Base-by-base conservation (phyloP, 2,113 vertebrate species). In the Agapornis roseicollis region DNA sequence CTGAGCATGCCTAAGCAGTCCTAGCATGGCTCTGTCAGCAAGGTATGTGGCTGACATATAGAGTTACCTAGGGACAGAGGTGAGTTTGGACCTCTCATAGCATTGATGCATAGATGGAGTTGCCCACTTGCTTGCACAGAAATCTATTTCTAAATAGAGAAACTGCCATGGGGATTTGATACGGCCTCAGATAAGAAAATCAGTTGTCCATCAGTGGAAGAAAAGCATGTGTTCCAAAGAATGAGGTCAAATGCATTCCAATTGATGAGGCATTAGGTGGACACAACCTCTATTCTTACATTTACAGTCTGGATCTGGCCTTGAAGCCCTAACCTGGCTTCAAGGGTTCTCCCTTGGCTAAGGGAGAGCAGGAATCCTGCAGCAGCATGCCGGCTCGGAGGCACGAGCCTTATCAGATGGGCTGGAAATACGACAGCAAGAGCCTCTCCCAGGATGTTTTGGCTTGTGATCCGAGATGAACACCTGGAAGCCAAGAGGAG, bases 381-480 rank as follows among this genome's bases (percentile, higher is more conserved):
- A 92, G 93, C 69, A 86, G 83, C 95, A 93, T 2, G 88, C 80
- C 3, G 2, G 66, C 88, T 90, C 1, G 0, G 66, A 86, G 88
- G 85, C 18, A 2, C 1, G 1, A 93, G 41, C 39, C 77, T 97
- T 96, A 92, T 97, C 95, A 96, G 94, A 96, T 90, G 85, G 96
- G 95, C 96, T 94, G 81, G 37, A 69, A 93, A 81, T 17, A 80
- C 0, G 22, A 74, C 90, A 88, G 85, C 80, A 86, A 44, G 64
- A 96, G 88, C 94, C 85, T 93, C 96, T 81, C 92, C 93, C 93
- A 90, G 92, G 90, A 84, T 96, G 85, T 94, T 96, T 93, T 88
- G 92, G 90, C 94, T 89, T 71, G 10, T 64, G 96, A 92, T 69
- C 58, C 52, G 4, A 86, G 83, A 89, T 14, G 64, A 95, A 76